Percentiles rank a stretch among this genome's conserved stretches.
These are phyloP conservation scores for Sebastes nivosus DNA, from an alignment of 2,797 vertebrate species.

Conservation along the genomic window DNA sequence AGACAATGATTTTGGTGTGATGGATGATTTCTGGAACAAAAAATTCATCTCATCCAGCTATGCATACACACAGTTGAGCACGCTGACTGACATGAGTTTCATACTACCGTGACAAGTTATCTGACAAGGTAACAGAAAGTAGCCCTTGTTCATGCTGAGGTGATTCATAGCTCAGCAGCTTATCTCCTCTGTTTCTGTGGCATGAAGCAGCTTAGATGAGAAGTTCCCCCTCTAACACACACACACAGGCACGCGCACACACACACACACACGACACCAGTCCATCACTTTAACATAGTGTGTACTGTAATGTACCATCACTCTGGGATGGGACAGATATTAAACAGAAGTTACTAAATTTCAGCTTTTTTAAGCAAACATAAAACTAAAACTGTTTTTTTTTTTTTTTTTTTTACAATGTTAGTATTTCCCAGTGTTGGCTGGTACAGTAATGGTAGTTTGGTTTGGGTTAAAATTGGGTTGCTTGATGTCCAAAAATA, in stretches of 20 bases:
- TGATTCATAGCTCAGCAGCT: not conserved
- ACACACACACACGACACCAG: not conserved
- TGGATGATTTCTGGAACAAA: not conserved
- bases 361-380: not conserved
- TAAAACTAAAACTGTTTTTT: not conserved
- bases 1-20: not conserved
- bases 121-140: not conserved
- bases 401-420: not conserved
- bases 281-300: not conserved
- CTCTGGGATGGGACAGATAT: not conserved
- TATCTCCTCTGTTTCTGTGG: conserved; percentile 8
- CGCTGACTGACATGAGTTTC: not conserved
- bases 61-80: not conserved
- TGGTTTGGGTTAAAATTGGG: too few species aligned
- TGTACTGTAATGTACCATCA: not conserved
- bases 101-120: not conserved
- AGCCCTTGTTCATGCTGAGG: conserved; percentile 4
- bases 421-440: not conserved
- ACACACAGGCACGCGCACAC: not conserved
- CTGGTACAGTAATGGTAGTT: not conserved
- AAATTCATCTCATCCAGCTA: not conserved
- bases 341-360: not conserved
- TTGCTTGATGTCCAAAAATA: too few species aligned
- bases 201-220: not conserved
- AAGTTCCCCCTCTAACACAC: not conserved